phyloP scores from a whole-genome alignment of 2,797 vertebrate genomes.

The Pseudotriccus pelzelni region DNA sequence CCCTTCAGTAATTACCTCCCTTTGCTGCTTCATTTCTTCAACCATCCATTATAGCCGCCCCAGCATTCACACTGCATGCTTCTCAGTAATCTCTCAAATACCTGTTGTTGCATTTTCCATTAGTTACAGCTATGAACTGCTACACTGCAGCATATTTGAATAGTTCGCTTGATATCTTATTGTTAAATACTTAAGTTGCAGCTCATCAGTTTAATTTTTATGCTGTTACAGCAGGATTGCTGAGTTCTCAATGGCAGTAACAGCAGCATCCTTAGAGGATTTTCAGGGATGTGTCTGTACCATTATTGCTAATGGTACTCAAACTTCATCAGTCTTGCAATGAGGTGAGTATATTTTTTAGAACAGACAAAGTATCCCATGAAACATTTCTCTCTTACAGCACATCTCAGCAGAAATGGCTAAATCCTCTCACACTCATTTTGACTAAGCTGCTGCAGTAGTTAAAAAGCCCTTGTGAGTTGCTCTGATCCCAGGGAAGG shows the following conservation, averaged over 20 bases:
- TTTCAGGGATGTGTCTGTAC: background rate
- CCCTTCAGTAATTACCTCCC: background rate
- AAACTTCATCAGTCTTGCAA: conserved; percentile 6
- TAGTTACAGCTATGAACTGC: background rate
- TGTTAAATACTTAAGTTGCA: conserved; percentile 6
- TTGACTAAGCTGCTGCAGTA: background rate
- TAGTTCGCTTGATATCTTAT: background rate
- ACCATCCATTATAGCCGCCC: background rate
- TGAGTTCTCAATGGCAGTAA: background rate
- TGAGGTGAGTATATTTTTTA: background rate
- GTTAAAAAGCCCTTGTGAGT: background rate
- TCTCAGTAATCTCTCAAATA: background rate
- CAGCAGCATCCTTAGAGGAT: background rate
- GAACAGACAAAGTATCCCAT: background rate
- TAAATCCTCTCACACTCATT: background rate
- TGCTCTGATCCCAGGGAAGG: background rate
- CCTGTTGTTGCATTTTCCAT: background rate
- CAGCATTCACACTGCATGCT: background rate
- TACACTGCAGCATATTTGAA: conserved; percentile 14
- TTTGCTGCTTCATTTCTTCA: conserved; percentile 24
- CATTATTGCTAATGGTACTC: background rate
- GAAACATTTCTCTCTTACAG: conserved; percentile 13
- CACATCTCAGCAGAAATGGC: background rate
- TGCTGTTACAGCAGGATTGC: background rate
- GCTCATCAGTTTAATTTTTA: conserved; percentile 51